phyloP scores from a whole-genome alignment of 2,888 invertebrate genomes.

The Cephus nigrinus region DNA sequence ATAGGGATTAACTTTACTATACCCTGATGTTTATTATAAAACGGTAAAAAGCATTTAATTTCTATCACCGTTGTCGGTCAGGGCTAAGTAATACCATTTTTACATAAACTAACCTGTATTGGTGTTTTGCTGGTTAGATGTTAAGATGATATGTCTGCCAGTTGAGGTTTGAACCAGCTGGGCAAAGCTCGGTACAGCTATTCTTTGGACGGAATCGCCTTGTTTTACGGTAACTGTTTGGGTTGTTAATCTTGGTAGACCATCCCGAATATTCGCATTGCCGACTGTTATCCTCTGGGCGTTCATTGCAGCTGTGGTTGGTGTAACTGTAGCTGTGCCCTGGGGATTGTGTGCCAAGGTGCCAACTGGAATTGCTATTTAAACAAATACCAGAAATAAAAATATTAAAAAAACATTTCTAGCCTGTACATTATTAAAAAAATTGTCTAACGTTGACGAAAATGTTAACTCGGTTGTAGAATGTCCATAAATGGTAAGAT shows the following conservation, averaged over 20 bases:
- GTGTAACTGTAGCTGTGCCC: constrained; percentile 47
- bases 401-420: neutral
- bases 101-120: constrained; percentile 50
- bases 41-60: constrained; percentile 24
- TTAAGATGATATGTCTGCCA: constrained; percentile 77
- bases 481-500: constrained; percentile 42
- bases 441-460: neutral
- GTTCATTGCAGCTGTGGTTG: constrained; percentile 49
- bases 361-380: constrained; percentile 68
- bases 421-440: neutral
- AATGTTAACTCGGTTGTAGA: constrained; percentile 54
- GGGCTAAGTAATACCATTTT: constrained; percentile 17
- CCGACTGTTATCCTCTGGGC: constrained; percentile 64
- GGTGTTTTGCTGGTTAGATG: constrained; percentile 67
- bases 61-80: constrained; percentile 34
- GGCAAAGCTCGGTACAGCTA: constrained; percentile 67
- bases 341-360: constrained; percentile 58
- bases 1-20: constrained; percentile 31
- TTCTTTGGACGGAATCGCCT: constrained; percentile 63
- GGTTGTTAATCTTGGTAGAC: constrained; percentile 55
- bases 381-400: constrained; percentile 28
- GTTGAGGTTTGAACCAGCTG: constrained; percentile 79
- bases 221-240: constrained; percentile 61
- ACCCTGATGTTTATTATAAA: constrained; percentile 25
- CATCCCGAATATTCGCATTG: constrained; percentile 55